Base-by-base conservation (phyloP, 2,797 vertebrate genomes). In the Corythornis leucogaster region DNA sequence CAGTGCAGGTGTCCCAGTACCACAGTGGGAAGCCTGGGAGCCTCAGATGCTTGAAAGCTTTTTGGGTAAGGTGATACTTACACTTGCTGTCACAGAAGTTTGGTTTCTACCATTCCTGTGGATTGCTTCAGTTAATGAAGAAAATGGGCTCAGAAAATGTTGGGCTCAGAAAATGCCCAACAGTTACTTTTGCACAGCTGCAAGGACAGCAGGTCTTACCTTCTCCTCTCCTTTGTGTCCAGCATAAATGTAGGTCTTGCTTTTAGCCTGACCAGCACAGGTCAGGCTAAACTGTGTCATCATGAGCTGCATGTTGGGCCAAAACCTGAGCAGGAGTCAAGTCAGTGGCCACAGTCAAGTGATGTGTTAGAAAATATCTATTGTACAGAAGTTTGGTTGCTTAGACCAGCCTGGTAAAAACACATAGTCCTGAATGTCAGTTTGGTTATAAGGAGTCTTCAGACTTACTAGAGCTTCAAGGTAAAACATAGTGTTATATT, bases 371-470 rank as follows among this genome's bases (percentile, higher is more conserved):
- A 76, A 89, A 67, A 71, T 5, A 6, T 24, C 40, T 5, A 1
- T 18, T 70, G 59, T 50, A 15, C 30, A 4, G 6, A 51, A 9
- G 3, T 62, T 46, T 43, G 6, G 6, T 45, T 74, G 57, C 8
- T 62, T 38, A 71, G 33, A 57, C 2, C 26, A 48, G 38, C 14
- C 70, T 35, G 16, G 15, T 78, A 92, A 31, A 70, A 89, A 59
- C 0, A 0, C 0, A 5, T 1, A 0, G 10, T 59, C 30, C 31
- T 46, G 22, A 78, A 11, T n/a, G 12, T 57, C 26, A 30, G 18
- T 13, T 71, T 69, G 11, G 4, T 54, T 63, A 6, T 26, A 26
- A 48, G 6, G 26, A 15, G 35, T 73, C 15, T 9, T 79, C 22
- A 5, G 24, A 26, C 7, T 58, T 58, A 6, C 2, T 26, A 14